Evolutionary conservation across 1,140 invertebrate species (phyloP).

Genomic region (Dendroctonus valens): DNA sequence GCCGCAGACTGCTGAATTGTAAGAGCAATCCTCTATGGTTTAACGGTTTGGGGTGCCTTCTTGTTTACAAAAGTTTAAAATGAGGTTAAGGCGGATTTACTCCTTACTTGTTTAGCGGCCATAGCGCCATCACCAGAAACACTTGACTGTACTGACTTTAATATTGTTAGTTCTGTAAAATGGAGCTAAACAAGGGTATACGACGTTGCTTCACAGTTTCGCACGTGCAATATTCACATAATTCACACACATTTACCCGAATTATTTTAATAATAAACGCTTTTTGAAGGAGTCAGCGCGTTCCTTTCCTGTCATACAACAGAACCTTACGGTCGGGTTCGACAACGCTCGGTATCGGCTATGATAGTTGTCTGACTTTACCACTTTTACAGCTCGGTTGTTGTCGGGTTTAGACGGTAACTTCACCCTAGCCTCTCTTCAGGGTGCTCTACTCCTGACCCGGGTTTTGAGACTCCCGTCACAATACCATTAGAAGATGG

Average conservation of each 20-base stretch:
- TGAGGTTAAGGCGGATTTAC: constrained; percentile 48
- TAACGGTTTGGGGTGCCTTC: neutral
- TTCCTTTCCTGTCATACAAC: constrained; percentile 38
- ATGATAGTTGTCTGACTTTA: constrained; percentile 29
- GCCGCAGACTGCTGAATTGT: neutral
- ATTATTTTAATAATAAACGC: constrained; percentile 33
- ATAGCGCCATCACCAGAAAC: constrained; percentile 47
- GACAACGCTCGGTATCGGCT: constrained; percentile 37
- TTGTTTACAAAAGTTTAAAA: constrained; percentile 41
- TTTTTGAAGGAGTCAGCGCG: constrained; percentile 37
- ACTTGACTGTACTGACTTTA: constrained; percentile 40
- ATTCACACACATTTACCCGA: constrained; percentile 36
- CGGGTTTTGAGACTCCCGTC: constrained; percentile 35
- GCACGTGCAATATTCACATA: constrained; percentile 28
- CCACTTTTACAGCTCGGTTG: no score
- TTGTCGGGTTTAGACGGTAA: constrained; percentile 31
- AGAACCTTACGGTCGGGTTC: constrained; percentile 31
- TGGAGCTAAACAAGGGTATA: constrained; percentile 14
- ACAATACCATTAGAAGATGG: constrained; percentile 47
- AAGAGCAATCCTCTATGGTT: neutral
- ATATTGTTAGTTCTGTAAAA: constrained; percentile 35
- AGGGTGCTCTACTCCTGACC: constrained; percentile 30
- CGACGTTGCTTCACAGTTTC: constrained; percentile 29
- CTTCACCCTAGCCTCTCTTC: constrained; percentile 38
- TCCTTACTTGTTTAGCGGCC: constrained; percentile 47